Percentiles rank a stretch among this genome's conserved stretches.
Conservation (phyloP, 2,888 invertebrate species). For the Tetragonula carbonaria region DNA sequence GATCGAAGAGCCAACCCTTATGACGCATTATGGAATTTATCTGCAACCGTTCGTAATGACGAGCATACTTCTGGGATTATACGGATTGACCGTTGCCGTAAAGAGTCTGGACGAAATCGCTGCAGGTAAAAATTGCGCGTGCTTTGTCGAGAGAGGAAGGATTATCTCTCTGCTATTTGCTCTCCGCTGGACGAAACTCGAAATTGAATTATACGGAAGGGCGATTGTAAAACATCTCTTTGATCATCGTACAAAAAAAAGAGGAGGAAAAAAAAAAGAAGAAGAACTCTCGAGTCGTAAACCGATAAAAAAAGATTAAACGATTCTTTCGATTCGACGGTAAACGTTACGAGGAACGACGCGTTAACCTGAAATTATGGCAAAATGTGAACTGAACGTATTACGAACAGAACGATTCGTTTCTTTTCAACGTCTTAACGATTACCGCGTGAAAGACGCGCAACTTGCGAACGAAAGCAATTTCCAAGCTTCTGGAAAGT, state of each 20-base stretch:
- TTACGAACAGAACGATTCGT: not conserved
- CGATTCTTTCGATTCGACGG: not conserved
- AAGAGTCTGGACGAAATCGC: constrained; percentile 84
- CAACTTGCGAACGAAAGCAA: constrained; percentile 51
- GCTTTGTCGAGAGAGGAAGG: constrained; percentile 41
- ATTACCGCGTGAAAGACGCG: constrained; percentile 50
- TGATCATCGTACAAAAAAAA: not conserved
- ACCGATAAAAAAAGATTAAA: no score
- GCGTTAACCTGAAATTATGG: no score
- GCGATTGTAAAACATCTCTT: constrained; percentile 28
- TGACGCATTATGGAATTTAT: constrained; percentile 83
- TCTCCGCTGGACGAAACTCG: not conserved
- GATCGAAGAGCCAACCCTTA: constrained; percentile 74
- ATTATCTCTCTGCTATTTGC: no score
- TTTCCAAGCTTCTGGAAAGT: constrained; percentile 53
- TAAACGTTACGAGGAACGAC: not conserved
- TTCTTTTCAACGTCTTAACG: not conserved
- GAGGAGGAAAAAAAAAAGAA: not conserved
- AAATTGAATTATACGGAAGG: constrained; percentile 32
- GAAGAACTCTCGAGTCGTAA: not conserved
- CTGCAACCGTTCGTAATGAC: constrained; percentile 88
- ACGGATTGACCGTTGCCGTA: constrained; percentile 89
- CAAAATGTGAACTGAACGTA: not conserved
- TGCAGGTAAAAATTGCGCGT: constrained; percentile 75
- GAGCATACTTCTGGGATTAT: constrained; percentile 89